Evolutionary conservation across 2,888 invertebrate species (phyloP).

Genomic region (Chrysolina haemoptera): DNA sequence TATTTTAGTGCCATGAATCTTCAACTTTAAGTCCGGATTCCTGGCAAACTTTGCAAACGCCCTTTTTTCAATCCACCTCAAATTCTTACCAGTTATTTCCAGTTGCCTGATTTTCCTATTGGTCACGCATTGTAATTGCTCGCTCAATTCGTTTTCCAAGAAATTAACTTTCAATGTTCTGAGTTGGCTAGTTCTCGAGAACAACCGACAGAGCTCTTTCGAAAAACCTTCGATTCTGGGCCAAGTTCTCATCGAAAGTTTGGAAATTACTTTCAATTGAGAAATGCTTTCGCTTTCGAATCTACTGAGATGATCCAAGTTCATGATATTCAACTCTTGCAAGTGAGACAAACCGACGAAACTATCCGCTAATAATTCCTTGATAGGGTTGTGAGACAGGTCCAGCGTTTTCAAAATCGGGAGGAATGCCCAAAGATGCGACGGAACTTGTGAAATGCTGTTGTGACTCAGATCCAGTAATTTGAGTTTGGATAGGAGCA

Average conservation of each 20-base stretch:
- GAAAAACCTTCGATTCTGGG: constrained; percentile 78
- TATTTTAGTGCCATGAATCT: constrained; percentile 84
- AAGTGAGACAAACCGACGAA: constrained; percentile 80
- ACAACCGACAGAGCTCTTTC: constrained; percentile 78
- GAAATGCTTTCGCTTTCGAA: constrained; percentile 84
- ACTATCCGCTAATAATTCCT: constrained; percentile 80
- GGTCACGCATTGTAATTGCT: constrained; percentile 84
- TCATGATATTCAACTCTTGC: constrained; percentile 82
- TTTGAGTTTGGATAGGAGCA: constrained; percentile 80
- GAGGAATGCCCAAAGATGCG: constrained; percentile 82
- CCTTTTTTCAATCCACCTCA: constrained; percentile 81
- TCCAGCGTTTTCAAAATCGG: constrained; percentile 83
- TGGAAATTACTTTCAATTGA: constrained; percentile 80
- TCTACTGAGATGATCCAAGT: constrained; percentile 80
- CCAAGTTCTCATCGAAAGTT: constrained; percentile 82
- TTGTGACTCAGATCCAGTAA: constrained; percentile 85
- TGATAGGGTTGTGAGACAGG: constrained; percentile 86
- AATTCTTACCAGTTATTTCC: constrained; percentile 83
- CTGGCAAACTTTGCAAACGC: constrained; percentile 83
- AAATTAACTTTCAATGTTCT: constrained; percentile 84
- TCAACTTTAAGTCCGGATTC: constrained; percentile 82
- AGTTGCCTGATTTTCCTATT: constrained; percentile 85
- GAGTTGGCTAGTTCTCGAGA: constrained; percentile 81
- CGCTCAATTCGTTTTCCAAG: constrained; percentile 80
- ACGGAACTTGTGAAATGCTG: constrained; percentile 76